Base-by-base conservation (phyloP, 2,888 invertebrate species). In the Pyralis farinalis region DNA sequence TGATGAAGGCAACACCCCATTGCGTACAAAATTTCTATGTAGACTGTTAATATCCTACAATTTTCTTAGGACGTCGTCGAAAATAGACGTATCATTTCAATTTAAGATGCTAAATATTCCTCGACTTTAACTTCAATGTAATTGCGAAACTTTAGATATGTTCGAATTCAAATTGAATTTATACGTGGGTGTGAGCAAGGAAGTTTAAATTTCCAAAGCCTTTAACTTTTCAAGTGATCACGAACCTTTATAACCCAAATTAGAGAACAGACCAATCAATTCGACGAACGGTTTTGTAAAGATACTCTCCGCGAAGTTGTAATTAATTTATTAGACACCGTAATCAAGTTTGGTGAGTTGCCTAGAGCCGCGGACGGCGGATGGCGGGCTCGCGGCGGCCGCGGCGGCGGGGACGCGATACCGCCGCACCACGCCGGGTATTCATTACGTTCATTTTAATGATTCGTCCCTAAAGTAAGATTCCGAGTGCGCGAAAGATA, bases 211-310 rank as follows among this genome's bases (percentile, higher is more conserved):
- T 25, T 25, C 25, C 7, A 25, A 8, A 25, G 25, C 25, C 7
- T 7, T 25, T 25, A 25, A 37, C 4, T 37, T 30, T 30, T 28
- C 6, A 42, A 41, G 43, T 37, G 39, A 9, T 38, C 36, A 22
- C 36, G 5, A 44, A 41, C 34, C 41, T 40, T 39, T 30, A 28
- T 42, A 45, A 45, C 33, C 38, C 32, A 36, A 39, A 41, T 42
- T 44, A 12, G 33, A 21, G 27, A 32, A 35, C 38, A 27, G 34
- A 37, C 33, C 42, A 47, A 42, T 42, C 42, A 35, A 37, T 42
- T 35, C 12, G 12, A 8, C n/a, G 16, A 32, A 38, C 25, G 12
- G 29, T 20, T 30, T 37, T 11, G 30, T 11, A 7, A 9, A n/a
- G 12, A 36, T 11, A 12, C 5, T 7, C 35, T 16, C 4, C 28